Percentiles rank a stretch among this genome's conserved stretches.
These are phyloP conservation scores for Scylla paramamosain DNA, from an alignment of 1,140 invertebrate genomes.

Conservation along the genomic window DNA sequence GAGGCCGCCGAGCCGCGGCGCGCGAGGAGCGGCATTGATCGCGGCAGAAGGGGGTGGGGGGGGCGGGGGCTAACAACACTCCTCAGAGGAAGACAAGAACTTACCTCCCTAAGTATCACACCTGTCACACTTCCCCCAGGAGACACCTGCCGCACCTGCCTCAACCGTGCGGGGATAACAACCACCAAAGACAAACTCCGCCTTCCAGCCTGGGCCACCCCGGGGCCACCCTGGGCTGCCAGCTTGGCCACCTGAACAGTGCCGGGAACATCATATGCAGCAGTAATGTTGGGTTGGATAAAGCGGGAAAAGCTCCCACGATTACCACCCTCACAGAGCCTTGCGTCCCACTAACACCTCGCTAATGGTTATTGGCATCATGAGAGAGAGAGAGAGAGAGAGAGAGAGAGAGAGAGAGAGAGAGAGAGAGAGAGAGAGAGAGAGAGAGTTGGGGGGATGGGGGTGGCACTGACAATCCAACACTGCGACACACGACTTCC, in stretches of 20 bases:
- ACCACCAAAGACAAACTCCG: neutral
- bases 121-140: neutral
- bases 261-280: too few species aligned
- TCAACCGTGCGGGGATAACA: neutral
- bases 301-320: neutral
- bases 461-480: neutral
- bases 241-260: too few species aligned
- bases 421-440: neutral
- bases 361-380: neutral
- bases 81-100: slow-evolving; percentile 13
- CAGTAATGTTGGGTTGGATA: too few species aligned
- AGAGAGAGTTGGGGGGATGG: neutral
- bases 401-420: neutral
- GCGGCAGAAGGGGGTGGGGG: neutral
- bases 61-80: neutral
- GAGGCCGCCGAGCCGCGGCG: neutral
- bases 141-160: neutral
- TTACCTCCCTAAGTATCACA: slow-evolving; percentile 10
- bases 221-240: too few species aligned
- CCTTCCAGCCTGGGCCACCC: too few species aligned
- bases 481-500: slow-evolving; percentile 5
- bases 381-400: neutral
- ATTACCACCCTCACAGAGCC: neutral
- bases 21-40: slow-evolving; percentile 7
- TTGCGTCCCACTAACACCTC: neutral